These are phyloP conservation scores for Malurus melanocephalus DNA, from an alignment of 2,113 vertebrate genomes.

Conservation along the genomic window DNA sequence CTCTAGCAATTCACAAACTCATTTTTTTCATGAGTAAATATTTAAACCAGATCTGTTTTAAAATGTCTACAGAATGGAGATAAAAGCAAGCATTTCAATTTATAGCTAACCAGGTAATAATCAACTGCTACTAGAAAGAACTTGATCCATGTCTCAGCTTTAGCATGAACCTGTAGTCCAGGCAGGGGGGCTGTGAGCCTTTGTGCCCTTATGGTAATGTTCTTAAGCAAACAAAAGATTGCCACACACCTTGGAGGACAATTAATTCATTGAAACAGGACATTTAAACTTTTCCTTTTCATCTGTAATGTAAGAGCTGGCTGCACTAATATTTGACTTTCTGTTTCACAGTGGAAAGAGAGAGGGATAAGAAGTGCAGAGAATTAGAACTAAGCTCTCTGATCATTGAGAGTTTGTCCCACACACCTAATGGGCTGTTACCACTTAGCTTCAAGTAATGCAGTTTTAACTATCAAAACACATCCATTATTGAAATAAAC, in stretches of 20 bases:
- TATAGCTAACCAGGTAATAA: conserved; percentile 68
- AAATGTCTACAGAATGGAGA: conserved; percentile 63
- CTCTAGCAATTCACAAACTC: conserved; percentile 60
- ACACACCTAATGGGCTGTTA: background rate
- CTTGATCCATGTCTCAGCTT: conserved; percentile 25
- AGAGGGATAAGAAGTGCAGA: conserved; percentile 7
- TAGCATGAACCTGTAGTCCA: conserved; percentile 19
- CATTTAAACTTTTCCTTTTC: conserved; percentile 46
- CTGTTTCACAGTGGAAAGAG: conserved; percentile 23
- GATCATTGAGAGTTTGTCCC: background rate
- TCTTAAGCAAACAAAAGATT: conserved; percentile 43
- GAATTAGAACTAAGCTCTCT: background rate
- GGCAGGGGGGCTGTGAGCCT: conserved; percentile 30
- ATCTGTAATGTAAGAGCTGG: conserved; percentile 34
- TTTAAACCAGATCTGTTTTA: conserved; percentile 72
- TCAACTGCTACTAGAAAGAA: conserved; percentile 57
- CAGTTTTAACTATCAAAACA: background rate
- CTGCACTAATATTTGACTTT: conserved; percentile 57
- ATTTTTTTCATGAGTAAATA: conserved; percentile 73
- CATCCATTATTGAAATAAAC: background rate
- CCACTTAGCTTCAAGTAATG: background rate
- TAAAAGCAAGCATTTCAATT: conserved; percentile 66
- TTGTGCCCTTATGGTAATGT: conserved; percentile 26
- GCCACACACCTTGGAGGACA: conserved; percentile 13
- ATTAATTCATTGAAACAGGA: conserved; percentile 36